Percentiles rank a stretch among this genome's conserved stretches.
These are phyloP conservation scores for Oryzaephilus surinamensis DNA, from an alignment of 1,140 invertebrate genomes.

Conservation along the genomic window DNA sequence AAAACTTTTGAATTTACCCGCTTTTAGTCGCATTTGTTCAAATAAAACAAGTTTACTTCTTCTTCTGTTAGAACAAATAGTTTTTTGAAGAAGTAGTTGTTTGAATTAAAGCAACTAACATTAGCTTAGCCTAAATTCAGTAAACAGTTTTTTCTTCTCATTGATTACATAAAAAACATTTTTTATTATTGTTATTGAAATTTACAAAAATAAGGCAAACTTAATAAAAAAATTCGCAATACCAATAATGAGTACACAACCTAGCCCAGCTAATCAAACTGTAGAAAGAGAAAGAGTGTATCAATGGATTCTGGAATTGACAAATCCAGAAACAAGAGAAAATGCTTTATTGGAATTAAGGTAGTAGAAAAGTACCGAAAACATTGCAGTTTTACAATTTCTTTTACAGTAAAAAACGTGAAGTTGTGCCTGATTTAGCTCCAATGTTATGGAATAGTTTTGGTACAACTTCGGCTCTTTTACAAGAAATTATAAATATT, in stretches of 20 bases:
- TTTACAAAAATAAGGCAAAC: no score
- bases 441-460: slow-evolving; percentile 99
- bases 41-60: no score
- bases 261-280: slow-evolving; percentile 45
- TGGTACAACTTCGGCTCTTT: slow-evolving; percentile 89
- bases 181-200: no score
- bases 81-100: no score
- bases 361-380: slow-evolving; percentile 31
- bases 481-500: slow-evolving; percentile 93
- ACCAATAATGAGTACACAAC: slow-evolving; percentile 45
- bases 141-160: no score
- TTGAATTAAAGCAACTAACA: no score
- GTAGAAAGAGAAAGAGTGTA: slow-evolving; percentile 78
- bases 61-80: no score
- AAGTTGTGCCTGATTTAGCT: slow-evolving; percentile 91
- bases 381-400: slow-evolving; percentile 2
- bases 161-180: no score
- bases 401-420: slow-evolving; percentile 82
- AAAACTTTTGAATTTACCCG: no score
- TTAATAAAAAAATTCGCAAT: no score
- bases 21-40: no score
- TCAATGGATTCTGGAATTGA: slow-evolving; percentile 91
- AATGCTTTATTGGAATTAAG: slow-evolving; percentile 89
- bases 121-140: no score
- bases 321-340: slow-evolving; percentile 87